These are phyloP conservation scores for Enteromius thamalakanensis DNA, from an alignment of 2,797 vertebrate species.

Conservation along the genomic window DNA sequence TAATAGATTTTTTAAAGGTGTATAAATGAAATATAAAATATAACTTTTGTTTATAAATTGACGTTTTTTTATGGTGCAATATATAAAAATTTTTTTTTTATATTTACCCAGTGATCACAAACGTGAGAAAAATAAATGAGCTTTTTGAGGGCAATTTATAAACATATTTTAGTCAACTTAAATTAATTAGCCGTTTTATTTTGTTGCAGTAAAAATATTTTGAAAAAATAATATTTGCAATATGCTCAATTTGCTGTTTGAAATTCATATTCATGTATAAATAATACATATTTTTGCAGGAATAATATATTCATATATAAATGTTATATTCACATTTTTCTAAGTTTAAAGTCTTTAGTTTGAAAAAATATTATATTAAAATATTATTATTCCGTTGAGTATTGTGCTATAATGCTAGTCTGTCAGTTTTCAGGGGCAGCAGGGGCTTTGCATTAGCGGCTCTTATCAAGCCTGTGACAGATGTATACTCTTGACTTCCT, in stretches of 20 bases:
- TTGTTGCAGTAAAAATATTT: neutral
- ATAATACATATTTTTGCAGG: too few relatives aligned
- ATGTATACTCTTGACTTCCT: slow-evolving; percentile 59
- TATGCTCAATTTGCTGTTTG: neutral
- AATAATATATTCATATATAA: neutral
- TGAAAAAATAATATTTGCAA: neutral
- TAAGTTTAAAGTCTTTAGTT: too few relatives aligned
- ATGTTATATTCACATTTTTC: too few relatives aligned
- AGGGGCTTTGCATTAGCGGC: slow-evolving; percentile 24
- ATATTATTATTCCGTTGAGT: neutral
- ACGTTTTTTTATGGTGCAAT: neutral
- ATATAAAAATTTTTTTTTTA: fast-evolving
- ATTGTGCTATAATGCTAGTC: neutral
- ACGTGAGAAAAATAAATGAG: neutral
- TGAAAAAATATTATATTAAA: neutral
- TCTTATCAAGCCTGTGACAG: slow-evolving; percentile 58
- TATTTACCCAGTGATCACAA: neutral
- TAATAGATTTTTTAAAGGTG: neutral
- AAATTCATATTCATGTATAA: too few relatives aligned
- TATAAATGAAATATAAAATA: neutral
- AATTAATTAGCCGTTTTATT: neutral
- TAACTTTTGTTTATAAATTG: too few relatives aligned
- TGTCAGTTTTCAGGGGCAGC: slow-evolving; percentile 2
- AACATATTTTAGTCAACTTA: neutral
- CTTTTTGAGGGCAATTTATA: neutral